phyloP scores from a whole-genome alignment of 2,113 vertebrate genomes.

The Silurus asotus region DNA sequence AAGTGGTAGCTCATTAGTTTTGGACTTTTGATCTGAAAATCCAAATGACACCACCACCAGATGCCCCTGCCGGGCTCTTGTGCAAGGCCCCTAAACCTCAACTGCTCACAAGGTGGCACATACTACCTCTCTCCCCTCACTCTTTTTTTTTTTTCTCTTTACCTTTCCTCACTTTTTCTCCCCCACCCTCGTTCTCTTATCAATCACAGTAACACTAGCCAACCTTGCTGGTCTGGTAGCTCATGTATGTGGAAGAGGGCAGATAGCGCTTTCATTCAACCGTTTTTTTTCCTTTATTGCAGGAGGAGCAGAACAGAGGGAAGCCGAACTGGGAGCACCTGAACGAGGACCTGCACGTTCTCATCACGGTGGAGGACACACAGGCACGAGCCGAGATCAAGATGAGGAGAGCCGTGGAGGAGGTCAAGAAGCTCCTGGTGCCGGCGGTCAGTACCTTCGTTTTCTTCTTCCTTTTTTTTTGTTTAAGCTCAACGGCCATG shows the following conservation, averaged over 20 bases:
- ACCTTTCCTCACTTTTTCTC: too few relatives aligned
- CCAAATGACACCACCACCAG: too few relatives aligned
- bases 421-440: conserved; percentile 83
- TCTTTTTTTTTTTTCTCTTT: too few relatives aligned
- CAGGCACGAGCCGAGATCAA: conserved; percentile 79
- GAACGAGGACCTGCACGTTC: conserved; percentile 81
- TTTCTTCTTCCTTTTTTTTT: too few relatives aligned
- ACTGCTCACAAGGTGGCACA: not conserved
- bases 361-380: conserved; percentile 81
- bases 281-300: not conserved
- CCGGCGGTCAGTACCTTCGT: conserved; percentile 73
- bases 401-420: conserved; percentile 80
- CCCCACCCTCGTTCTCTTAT: not conserved
- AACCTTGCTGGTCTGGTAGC: not conserved
- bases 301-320: conserved; percentile 83
- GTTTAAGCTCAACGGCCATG: not conserved
- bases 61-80: too few relatives aligned
- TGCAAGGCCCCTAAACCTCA: too few relatives aligned
- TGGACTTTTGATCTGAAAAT: too few relatives aligned
- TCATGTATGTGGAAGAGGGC: not conserved
- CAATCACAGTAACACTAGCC: not conserved
- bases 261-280: not conserved
- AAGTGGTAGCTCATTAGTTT: too few relatives aligned
- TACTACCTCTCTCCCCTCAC: too few relatives aligned
- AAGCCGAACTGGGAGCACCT: conserved; percentile 84